phyloP scores from a whole-genome alignment of 1,140 invertebrate genomes.

The Solen grandis region DNA sequence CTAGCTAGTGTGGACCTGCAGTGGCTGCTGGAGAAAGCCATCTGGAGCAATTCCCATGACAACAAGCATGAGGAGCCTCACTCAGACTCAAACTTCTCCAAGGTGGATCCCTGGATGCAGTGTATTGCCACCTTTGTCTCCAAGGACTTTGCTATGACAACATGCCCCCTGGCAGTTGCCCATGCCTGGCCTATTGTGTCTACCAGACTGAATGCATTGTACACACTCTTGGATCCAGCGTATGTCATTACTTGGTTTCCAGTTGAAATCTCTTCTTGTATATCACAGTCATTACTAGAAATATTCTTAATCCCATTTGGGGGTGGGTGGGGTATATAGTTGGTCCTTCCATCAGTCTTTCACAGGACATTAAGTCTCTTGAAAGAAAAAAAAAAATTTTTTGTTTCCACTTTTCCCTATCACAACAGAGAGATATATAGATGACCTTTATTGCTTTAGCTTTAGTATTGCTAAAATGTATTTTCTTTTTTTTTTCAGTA shows the following conservation, averaged over 20 bases:
- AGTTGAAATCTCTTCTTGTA: too few relatives aligned
- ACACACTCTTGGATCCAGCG: conserved; percentile 96
- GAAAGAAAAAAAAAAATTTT: too few relatives aligned
- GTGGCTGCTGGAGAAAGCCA: conserved; percentile 95
- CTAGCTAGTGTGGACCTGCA: conserved; percentile 91
- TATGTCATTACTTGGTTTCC: conserved; percentile 67
- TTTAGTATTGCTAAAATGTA: too few relatives aligned
- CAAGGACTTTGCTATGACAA: conserved; percentile 85
- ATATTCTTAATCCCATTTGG: too few relatives aligned
- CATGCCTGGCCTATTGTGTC: conserved; percentile 98
- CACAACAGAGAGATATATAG: too few relatives aligned
- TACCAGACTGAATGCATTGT: conserved; percentile 93
- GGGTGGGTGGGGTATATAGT: too few relatives aligned
- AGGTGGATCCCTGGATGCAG: conserved; percentile 88
- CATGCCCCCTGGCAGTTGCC: conserved; percentile 90
- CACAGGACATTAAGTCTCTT: too few relatives aligned
- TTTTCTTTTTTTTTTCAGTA: too few relatives aligned
- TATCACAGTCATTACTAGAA: too few relatives aligned
- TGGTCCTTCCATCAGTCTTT: too few relatives aligned
- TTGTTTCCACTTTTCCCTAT: too few relatives aligned
- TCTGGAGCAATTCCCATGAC: conserved; percentile 86
- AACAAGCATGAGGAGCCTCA: conserved; percentile 67
- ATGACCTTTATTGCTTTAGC: too few relatives aligned
- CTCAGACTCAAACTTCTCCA: conserved; percentile 70
- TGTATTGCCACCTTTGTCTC: conserved; percentile 91